phyloP scores from a whole-genome alignment of 2,113 vertebrate genomes.

The Salvelinus fontinalis region DNA sequence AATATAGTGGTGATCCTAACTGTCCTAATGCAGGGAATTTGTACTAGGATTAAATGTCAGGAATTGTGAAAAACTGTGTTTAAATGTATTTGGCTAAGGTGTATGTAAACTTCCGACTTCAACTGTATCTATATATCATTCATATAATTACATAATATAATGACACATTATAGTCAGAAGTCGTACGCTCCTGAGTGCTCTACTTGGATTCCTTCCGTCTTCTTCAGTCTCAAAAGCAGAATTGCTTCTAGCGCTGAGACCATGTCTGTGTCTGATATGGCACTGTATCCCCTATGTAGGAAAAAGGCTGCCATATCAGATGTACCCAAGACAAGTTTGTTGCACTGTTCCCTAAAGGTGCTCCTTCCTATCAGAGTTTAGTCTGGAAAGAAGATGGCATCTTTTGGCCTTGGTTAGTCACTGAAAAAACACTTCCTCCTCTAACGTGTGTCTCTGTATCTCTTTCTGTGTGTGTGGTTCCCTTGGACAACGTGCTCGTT shows the following conservation, averaged over 20 bases:
- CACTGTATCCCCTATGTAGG: too few species aligned
- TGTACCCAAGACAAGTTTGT: conserved; percentile 17
- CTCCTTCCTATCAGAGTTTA: conserved; percentile 52
- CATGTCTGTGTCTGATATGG: not conserved
- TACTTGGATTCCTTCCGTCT: conserved; percentile 28
- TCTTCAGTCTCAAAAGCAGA: conserved; percentile 27
- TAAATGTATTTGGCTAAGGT: too few species aligned
- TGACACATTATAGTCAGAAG: conserved; percentile 59
- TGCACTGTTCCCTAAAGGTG: conserved; percentile 55
- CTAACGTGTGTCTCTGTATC: not conserved
- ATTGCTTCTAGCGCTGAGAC: conserved; percentile 6
- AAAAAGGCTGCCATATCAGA: too few species aligned
- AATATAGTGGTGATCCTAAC: too few species aligned
- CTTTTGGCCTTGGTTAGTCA: conserved; percentile 48
- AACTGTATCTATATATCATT: conserved; percentile 50
- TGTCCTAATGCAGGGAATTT: too few species aligned
- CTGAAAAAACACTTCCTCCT: conserved; percentile 23
- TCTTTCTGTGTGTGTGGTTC: not conserved
- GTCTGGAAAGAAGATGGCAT: conserved; percentile 48
- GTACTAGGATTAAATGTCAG: too few species aligned
- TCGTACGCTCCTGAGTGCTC: conserved; percentile 55
- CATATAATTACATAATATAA: conserved; percentile 59
- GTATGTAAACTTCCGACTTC: too few species aligned
- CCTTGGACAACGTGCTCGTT: conserved; percentile 44
- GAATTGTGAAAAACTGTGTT: too few species aligned